These are phyloP conservation scores for Philaethria dido DNA, from an alignment of 2,888 invertebrate genomes.

Conservation along the genomic window DNA sequence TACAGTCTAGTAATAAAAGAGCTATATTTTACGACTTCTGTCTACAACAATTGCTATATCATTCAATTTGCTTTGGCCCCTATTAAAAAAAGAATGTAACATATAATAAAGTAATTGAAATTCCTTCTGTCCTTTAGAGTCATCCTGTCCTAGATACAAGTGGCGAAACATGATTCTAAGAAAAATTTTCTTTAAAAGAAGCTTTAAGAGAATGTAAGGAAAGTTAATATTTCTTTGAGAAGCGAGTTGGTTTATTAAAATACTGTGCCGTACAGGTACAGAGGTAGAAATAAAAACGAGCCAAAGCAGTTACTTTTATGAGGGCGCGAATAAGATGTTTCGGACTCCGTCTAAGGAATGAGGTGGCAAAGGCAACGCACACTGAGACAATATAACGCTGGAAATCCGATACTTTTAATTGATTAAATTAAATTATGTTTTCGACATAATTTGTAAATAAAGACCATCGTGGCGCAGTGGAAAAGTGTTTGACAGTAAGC, in stretches of 20 bases:
- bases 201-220: conserved; percentile 49
- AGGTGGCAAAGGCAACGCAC: conserved; percentile 54
- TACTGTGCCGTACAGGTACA: conserved; percentile 82
- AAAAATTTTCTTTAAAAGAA: conserved; percentile 46
- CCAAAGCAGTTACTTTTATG: conserved; percentile 84
- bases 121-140: conserved; percentile 78
- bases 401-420: not conserved
- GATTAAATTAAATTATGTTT: too few species aligned
- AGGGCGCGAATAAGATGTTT: conserved; percentile 84
- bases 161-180: conserved; percentile 73
- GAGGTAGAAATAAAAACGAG: conserved; percentile 82
- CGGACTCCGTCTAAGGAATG: conserved; percentile 81
- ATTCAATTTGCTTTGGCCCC: conserved; percentile 45
- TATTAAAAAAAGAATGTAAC: conserved; percentile 47
- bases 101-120: conserved; percentile 81
- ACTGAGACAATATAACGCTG: conserved; percentile 49
- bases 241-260: conserved; percentile 76
- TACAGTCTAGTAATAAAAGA: not conserved
- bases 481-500: too few species aligned
- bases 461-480: too few species aligned
- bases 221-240: conserved; percentile 52
- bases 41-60: conserved; percentile 44
- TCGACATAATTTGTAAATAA: too few species aligned
- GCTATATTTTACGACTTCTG: conserved; percentile 6
- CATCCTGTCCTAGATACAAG: conserved; percentile 80